A percentile compares a stretch with the other conserved stretches of the same genome.
Evolutionary conservation across 2,797 vertebrate species (phyloP).

Genomic region (Echeneis naucrates): DNA sequence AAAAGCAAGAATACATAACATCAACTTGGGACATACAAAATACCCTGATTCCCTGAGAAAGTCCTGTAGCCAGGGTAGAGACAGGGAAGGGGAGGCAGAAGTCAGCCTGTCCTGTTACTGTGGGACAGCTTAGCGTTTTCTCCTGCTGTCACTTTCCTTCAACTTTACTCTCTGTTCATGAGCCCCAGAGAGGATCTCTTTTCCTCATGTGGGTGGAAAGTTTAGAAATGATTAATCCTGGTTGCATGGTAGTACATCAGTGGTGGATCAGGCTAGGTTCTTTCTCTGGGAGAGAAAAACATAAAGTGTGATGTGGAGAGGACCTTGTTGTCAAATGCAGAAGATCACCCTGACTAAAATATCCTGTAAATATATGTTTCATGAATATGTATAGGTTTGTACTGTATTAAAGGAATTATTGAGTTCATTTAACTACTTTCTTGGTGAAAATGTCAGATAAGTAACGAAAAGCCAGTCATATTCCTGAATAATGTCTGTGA

Average conservation of each 20-base stretch:
- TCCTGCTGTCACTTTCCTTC: neutral
- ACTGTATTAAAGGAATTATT: no score
- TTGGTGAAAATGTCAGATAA: no score
- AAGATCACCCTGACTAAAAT: no score
- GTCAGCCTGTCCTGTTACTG: neutral
- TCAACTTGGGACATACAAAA: neutral
- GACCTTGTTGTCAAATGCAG: no score
- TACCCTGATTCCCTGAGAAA: neutral
- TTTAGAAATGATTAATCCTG: neutral
- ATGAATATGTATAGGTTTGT: neutral
- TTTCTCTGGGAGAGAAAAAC: no score
- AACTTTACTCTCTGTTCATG: no score
- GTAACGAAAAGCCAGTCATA: no score
- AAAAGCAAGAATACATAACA: no score
- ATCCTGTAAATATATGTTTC: neutral
- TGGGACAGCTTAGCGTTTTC: neutral
- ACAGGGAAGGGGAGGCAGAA: neutral
- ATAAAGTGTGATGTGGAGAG: no score
- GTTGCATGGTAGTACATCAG: slow-evolving; percentile 5
- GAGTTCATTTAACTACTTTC: no score
- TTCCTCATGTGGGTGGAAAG: neutral
- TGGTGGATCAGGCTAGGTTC: neutral
- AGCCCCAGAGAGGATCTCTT: neutral
- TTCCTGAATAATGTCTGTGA: no score
- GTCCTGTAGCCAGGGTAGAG: neutral